These are phyloP conservation scores for Eupeodes luniger DNA, from an alignment of 2,888 invertebrate species.

Conservation along the genomic window DNA sequence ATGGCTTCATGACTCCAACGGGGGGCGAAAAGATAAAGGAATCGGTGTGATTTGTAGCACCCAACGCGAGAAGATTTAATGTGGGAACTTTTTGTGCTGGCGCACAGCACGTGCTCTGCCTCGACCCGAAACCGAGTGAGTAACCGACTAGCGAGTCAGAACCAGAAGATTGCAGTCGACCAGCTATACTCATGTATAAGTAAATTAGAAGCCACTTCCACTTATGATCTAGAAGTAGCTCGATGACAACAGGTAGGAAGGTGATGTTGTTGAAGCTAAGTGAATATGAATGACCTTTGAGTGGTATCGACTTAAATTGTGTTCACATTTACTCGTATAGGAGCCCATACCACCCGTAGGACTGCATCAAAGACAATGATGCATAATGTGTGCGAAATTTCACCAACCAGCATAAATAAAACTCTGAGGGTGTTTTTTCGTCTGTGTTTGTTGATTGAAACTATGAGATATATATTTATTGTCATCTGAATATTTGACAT, in stretches of 20 bases:
- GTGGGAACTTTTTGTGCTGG: slow-evolving; percentile 78
- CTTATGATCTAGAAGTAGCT: slow-evolving; percentile 50
- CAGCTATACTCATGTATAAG: not conserved
- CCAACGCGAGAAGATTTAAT: slow-evolving; percentile 77
- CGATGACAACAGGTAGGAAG: slow-evolving; percentile 74
- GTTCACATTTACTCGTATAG: slow-evolving; percentile 35
- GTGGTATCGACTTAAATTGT: slow-evolving; percentile 52
- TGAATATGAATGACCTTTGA: slow-evolving; percentile 62
- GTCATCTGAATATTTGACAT: slow-evolving; percentile 64
- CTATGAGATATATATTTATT: slow-evolving; percentile 70
- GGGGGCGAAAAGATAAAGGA: slow-evolving; percentile 68
- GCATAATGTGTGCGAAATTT: slow-evolving; percentile 60
- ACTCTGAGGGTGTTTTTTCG: slow-evolving; percentile 48
- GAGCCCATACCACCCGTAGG: slow-evolving; percentile 70
- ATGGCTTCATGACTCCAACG: slow-evolving; percentile 64
- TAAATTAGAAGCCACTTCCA: slow-evolving; percentile 58
- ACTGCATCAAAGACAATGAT: slow-evolving; percentile 45
- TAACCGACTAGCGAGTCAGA: slow-evolving; percentile 15
- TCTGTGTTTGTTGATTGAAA: slow-evolving; percentile 60
- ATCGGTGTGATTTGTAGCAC: slow-evolving; percentile 75
- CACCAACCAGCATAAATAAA: slow-evolving; percentile 67
- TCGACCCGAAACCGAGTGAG: not conserved
- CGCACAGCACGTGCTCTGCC: slow-evolving; percentile 78
- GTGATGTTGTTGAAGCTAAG: slow-evolving; percentile 9
- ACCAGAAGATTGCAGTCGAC: slow-evolving; percentile 42